A percentile compares a stretch with the other conserved stretches of the same genome.
Conservation (phyloP, 2,113 vertebrate species). For the Corvus moneduloides region DNA sequence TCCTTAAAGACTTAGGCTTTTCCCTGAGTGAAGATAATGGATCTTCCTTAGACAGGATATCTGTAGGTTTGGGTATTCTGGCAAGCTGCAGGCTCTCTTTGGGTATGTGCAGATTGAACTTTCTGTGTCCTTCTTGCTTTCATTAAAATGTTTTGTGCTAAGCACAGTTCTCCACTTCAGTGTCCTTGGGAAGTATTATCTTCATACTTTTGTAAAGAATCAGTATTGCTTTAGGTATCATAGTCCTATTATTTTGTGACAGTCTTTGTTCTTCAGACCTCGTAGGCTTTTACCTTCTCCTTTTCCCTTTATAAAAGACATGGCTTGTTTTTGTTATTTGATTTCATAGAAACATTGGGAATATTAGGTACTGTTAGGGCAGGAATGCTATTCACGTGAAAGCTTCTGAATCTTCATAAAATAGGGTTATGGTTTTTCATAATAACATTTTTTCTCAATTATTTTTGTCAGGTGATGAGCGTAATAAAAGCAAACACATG, state of each 20-base stretch:
- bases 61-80: background rate
- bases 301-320: background rate
- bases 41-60: background rate
- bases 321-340: background rate
- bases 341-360: background rate
- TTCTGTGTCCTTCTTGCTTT: background rate
- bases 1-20: slow-evolving; percentile 4
- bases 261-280: background rate
- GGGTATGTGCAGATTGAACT: background rate
- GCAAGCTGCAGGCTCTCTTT: background rate
- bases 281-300: background rate
- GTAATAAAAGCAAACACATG: background rate
- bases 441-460: background rate
- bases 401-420: background rate
- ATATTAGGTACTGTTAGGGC: background rate
- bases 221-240: background rate
- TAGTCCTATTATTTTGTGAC: background rate
- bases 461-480: background rate
- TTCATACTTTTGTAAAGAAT: background rate
- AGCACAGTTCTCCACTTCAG: background rate
- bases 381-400: background rate
- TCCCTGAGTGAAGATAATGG: background rate
- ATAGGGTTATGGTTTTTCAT: background rate
- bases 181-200: background rate
- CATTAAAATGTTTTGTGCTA: background rate